Evolutionary conservation across 2,888 invertebrate species (phyloP).

Genomic region (Oeneis ivallda): DNA sequence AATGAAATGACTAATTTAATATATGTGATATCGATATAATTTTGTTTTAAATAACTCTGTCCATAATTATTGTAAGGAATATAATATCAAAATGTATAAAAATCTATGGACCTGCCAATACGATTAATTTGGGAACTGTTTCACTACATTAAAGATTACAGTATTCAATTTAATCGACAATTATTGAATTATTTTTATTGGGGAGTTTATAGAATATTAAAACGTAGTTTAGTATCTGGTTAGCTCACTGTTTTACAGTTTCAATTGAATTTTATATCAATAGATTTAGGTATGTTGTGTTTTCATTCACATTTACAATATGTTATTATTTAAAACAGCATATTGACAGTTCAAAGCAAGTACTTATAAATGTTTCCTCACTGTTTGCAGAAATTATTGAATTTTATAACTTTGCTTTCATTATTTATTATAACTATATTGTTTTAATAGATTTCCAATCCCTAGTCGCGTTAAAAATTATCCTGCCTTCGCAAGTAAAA

Average conservation of each 20-base stretch:
- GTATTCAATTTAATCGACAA: neutral
- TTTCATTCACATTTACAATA: slow-evolving; percentile 32
- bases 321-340: neutral
- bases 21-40: slow-evolving; percentile 45
- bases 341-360: slow-evolving; percentile 5
- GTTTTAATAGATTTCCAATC: slow-evolving; percentile 27
- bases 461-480: slow-evolving; percentile 30
- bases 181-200: slow-evolving; percentile 15
- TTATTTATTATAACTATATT: slow-evolving; percentile 1
- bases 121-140: slow-evolving; percentile 10
- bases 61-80: slow-evolving; percentile 43
- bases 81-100: slow-evolving; percentile 39
- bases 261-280: slow-evolving; percentile 41
- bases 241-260: slow-evolving; percentile 38
- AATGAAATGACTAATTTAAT: slow-evolving; percentile 39
- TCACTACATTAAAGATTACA: neutral
- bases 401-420: neutral
- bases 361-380: slow-evolving; percentile 9
- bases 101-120: slow-evolving; percentile 36
- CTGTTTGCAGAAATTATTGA: neutral
- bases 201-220: slow-evolving; percentile 28
- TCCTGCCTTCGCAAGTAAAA: slow-evolving; percentile 3
- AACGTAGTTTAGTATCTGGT: slow-evolving; percentile 37
- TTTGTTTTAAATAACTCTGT: slow-evolving; percentile 46
- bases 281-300: slow-evolving; percentile 41